phyloP scores from a whole-genome alignment of 1,140 invertebrate genomes.

The Lepidurus apus region DNA sequence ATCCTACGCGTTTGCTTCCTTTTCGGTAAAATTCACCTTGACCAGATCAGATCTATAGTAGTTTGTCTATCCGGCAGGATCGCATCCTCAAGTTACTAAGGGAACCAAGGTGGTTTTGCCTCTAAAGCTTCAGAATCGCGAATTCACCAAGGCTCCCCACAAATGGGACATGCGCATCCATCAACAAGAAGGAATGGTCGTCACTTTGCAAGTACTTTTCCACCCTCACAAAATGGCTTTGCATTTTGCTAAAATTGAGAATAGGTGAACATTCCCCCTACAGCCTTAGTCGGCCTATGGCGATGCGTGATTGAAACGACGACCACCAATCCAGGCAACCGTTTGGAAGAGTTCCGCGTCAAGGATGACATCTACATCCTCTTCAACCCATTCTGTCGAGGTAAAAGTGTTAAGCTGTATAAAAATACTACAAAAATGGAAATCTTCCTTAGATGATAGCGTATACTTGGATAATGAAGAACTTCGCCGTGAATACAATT shows the following conservation, averaged over 20 bases:
- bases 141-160: conserved; percentile 45
- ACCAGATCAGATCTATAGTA: not conserved
- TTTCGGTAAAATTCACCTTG: conserved; percentile 47
- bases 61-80: conserved; percentile 47
- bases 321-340: conserved; percentile 39
- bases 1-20: conserved; percentile 55
- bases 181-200: conserved; percentile 48
- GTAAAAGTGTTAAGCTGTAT: conserved; percentile 37
- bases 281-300: conserved; percentile 48
- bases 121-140: conserved; percentile 44
- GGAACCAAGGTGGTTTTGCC: conserved; percentile 54
- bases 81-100: conserved; percentile 54
- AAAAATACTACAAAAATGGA: not conserved
- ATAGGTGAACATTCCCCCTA: conserved; percentile 44
- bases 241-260: conserved; percentile 17
- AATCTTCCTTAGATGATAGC: conserved; percentile 43
- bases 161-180: conserved; percentile 52
- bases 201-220: conserved; percentile 51
- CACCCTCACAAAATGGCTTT: not conserved
- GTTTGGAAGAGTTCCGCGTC: conserved; percentile 36
- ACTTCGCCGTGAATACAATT: conserved; percentile 46
- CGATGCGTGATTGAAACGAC: conserved; percentile 45
- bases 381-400: conserved; percentile 51
- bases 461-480: conserved; percentile 46
- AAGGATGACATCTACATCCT: conserved; percentile 48